Base-by-base conservation (phyloP, 2,888 invertebrate species). In the Polymixis lichenea region DNA sequence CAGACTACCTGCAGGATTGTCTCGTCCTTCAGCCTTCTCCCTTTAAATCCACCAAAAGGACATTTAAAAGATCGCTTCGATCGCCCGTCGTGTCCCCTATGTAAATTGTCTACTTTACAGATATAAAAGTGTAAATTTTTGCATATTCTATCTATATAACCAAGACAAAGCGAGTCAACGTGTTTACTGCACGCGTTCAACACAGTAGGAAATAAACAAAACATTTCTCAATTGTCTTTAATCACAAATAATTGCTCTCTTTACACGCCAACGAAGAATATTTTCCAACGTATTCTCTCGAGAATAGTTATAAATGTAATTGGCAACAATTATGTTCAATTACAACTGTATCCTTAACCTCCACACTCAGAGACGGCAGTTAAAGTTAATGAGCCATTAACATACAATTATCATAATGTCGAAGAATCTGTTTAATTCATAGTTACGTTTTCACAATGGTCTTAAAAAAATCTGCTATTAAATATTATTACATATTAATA, bases 321-420 rank as follows among this genome's bases (percentile, higher is more conserved):
- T 58, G 28, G 32, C 7, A n/a, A 32, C 17, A 68, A 77, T 78
- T 70, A 77, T 15, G 32, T 53, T 17, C 8, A 25, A 53, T 78
- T 51, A 22, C 17, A 3, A 43, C 22, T 28, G 6, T 62, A 51
- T 19, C 22, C 62, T 64, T 56, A 69, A 53, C n/a, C 51, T 53
- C 22, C 43, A n/a, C 13, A 32, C 17, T 22, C n/a, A 61, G 22
- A 55, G 22, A 51, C 11, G n/a, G 19, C 43, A 43, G 51, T 4
- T 53, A 17, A 51, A 28, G 22, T 56, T 71, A 71, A 64, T 38
- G 19, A 32, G 2, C 9, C 49, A 49, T 62, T n/a, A 38, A n/a
- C 62, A 64, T 19, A 19, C 5, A 11, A 43, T 19, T 25, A 11
- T 11, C 3, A 46, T 46, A 11, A 46, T 55, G 15, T n/a, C 6